Evolutionary conservation across 2,888 invertebrate genomes (phyloP), one percentile per base, ranked within the genome.

Genomic region (Cosmia trapezina): DNA sequence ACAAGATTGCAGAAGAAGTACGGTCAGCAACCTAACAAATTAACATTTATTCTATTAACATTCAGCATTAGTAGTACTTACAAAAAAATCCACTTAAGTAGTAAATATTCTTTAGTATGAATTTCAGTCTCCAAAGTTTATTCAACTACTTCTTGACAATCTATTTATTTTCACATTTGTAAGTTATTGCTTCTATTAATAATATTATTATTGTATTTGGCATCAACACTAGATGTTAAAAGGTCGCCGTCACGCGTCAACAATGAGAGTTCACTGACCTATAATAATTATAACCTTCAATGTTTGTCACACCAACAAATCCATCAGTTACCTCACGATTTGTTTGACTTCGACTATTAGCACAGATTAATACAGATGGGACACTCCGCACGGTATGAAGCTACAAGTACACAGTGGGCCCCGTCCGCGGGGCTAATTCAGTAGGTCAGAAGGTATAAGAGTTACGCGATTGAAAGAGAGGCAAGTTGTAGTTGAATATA

Each of bases 171-270:
- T 74, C 12, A 14, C 45, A 57, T 53, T 22, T 54, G 7, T 49
- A 4, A 53, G 19, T 43, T 54, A 60, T 47, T 17, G 6, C 37
- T 53, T 68, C 77, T 28, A 28, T 68, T 47, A 43, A 43, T 63
- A 49, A 59, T 47, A 49, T 45, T 47, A 41, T n/a, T 28, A 59
- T 65, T 76, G 59, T 41, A 53, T 43, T 53, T 43, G 17, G 0
- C n/a, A 62, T 28, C 14, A 43, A 22, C 11, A 47, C 17, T 33
- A 4, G 14, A 43, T 19, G 19, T 28, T 51, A 43, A 70, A 62
- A 65, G 78, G 60, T 61, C 63, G 41, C 28, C 9, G 74, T 74
- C 45, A 68, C 22, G 60, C 56, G 43, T 78, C 70, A 73, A 19
- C 28, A 43, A 63, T 7, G 3, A 0, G 33, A 28, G 61, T 53